A percentile compares a stretch with the other conserved stretches of the same genome.
phyloP scores from a whole-genome alignment of 2,888 invertebrate species.

The Amorpha juglandis region DNA sequence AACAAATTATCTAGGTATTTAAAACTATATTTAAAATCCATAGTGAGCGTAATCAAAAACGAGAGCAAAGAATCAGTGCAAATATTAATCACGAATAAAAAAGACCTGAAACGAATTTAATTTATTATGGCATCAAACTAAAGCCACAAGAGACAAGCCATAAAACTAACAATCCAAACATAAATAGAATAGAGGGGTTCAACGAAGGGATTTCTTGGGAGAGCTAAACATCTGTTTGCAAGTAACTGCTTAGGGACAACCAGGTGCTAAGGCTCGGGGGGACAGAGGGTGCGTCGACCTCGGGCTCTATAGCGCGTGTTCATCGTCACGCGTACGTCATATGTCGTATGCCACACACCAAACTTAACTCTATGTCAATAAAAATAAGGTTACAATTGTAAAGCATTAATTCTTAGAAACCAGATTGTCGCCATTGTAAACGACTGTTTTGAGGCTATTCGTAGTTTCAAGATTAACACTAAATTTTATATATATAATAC shows the following conservation, averaged over 20 bases:
- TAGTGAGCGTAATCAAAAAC: neutral
- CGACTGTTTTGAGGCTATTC: slow-evolving; percentile 14
- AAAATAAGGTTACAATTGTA: slow-evolving; percentile 48
- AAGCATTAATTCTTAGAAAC: slow-evolving; percentile 29
- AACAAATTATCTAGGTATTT: too few species aligned
- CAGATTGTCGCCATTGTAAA: slow-evolving; percentile 16
- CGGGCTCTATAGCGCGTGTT: slow-evolving; percentile 65
- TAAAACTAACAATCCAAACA: slow-evolving; percentile 21
- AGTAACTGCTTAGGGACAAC: slow-evolving; percentile 66
- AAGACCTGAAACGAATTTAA: neutral
- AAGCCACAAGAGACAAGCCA: slow-evolving; percentile 16
- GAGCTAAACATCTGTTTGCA: slow-evolving; percentile 72
- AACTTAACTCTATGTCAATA: slow-evolving; percentile 47
- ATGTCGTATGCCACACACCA: slow-evolving; percentile 47
- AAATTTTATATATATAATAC: neutral
- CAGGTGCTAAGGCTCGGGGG: slow-evolving; percentile 76
- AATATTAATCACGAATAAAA: slow-evolving; percentile 1
- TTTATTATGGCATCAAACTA: slow-evolving; percentile 28
- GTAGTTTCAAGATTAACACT: neutral
- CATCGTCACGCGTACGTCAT: slow-evolving; percentile 63
- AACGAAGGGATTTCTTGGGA: slow-evolving; percentile 51
- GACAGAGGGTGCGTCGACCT: slow-evolving; percentile 79
- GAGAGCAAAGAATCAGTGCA: neutral
- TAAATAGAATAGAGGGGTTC: slow-evolving; percentile 24
- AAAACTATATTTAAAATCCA: neutral